Percentiles rank a stretch among this genome's conserved stretches.
Conservation (phyloP, 1,140 invertebrate species). For the Brachionus plicatilis region DNA sequence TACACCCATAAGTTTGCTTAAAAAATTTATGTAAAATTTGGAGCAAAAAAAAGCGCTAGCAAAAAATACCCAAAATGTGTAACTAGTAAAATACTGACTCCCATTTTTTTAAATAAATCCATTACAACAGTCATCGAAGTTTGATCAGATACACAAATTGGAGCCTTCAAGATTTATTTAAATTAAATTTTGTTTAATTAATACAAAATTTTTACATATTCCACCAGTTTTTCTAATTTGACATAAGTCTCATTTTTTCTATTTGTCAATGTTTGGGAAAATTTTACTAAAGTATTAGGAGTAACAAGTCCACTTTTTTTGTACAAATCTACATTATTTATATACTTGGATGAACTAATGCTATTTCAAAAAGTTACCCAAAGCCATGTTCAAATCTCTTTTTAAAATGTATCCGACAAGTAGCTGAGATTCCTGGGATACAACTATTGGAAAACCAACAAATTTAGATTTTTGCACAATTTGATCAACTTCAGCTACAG, state of each 20-base stretch:
- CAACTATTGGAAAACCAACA: constrained; percentile 96
- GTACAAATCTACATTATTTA: background rate
- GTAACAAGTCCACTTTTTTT: constrained; percentile 6
- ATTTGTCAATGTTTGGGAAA: constrained; percentile 24
- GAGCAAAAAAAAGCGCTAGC: background rate
- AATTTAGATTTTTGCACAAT: constrained; percentile 88
- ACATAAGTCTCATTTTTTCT: constrained; percentile 13
- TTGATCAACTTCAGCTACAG: constrained; percentile 61
- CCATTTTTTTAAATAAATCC: constrained; percentile 98
- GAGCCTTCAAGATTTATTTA: constrained; percentile 62
- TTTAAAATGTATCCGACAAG: background rate
- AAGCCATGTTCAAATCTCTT: constrained; percentile 9
- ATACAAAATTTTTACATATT: background rate
- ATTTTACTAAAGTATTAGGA: background rate
- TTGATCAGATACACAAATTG: constrained; percentile 96
- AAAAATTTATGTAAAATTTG: constrained; percentile 23
- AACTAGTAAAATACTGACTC: constrained; percentile 88
- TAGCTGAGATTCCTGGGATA: constrained; percentile 70
- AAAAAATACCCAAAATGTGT: constrained; percentile 57
- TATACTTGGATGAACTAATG: background rate
- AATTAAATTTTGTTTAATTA: background rate
- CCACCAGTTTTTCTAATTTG: constrained; percentile 9
- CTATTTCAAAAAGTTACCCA: background rate
- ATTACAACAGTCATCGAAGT: constrained; percentile 99
- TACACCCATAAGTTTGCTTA: constrained; percentile 85